Conservation (phyloP, 1,140 invertebrate genomes). For the Trissolcus basalis region DNA sequence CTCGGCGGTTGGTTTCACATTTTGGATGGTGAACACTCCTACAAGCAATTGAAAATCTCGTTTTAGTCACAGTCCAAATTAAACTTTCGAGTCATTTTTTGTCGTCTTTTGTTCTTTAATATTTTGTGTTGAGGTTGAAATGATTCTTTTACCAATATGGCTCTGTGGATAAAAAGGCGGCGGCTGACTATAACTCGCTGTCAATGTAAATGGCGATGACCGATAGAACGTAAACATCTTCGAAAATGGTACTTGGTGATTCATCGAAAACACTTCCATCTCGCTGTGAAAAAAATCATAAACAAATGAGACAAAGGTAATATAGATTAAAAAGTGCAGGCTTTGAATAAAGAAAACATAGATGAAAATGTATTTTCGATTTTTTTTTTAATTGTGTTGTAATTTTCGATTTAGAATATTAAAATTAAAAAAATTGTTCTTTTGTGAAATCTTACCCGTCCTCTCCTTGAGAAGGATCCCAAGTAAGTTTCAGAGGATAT, state of each 20-base stretch:
- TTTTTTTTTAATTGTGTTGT: too few species aligned
- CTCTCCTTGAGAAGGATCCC: conserved; percentile 85
- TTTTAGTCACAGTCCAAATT: neutral
- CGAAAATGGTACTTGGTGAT: conserved; percentile 93
- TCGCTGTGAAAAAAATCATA: conserved; percentile 75
- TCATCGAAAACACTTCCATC: conserved; percentile 89
- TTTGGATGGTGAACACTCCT: conserved; percentile 90
- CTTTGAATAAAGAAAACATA: too few species aligned
- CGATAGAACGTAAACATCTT: conserved; percentile 96
- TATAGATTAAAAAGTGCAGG: too few species aligned
- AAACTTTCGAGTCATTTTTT: conserved; percentile 11
- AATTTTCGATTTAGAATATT: conserved; percentile 1
- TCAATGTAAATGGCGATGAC: conserved; percentile 89
- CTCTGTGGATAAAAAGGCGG: conserved; percentile 84
- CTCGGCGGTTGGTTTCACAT: conserved; percentile 89
- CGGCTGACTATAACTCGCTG: conserved; percentile 86
- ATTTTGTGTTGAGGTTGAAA: neutral
- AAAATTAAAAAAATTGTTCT: conserved; percentile 2
- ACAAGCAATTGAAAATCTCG: conserved; percentile 8
- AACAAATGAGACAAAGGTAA: too few species aligned
- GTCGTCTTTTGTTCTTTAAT: neutral
- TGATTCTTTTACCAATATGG: conserved; percentile 83
- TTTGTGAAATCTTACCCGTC: conserved; percentile 78
- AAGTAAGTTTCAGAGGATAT: conserved; percentile 91
- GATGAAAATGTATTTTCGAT: too few species aligned